phyloP scores from a whole-genome alignment of 2,888 invertebrate genomes.

The Deilephila elpenor region DNA sequence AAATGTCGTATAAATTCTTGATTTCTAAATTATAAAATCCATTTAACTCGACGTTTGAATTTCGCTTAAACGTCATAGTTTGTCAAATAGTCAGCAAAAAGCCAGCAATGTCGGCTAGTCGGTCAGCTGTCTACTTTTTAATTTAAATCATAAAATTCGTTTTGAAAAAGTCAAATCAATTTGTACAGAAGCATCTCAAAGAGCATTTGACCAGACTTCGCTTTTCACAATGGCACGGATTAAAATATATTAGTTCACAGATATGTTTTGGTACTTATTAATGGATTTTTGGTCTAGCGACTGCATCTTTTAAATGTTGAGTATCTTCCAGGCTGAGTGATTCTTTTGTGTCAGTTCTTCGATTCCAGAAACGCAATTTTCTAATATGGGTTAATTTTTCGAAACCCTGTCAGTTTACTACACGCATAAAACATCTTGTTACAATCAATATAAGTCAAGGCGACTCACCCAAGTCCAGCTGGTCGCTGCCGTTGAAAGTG shows the following conservation, averaged over 20 bases:
- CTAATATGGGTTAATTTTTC: no score
- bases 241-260: neutral
- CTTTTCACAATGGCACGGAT: neutral
- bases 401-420: no score
- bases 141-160: slow-evolving; percentile 9
- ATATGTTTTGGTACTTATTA: neutral
- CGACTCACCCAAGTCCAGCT: no score
- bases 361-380: no score
- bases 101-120: neutral
- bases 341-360: no score
- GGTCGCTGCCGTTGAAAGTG: no score
- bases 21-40: neutral
- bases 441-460: no score
- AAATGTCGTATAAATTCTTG: neutral
- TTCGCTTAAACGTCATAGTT: neutral
- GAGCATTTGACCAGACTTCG: slow-evolving; percentile 8
- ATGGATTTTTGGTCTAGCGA: neutral
- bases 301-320: no score
- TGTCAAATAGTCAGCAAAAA: neutral
- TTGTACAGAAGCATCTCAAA: neutral
- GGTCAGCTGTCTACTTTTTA: slow-evolving; percentile 14
- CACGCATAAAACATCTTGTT: no score
- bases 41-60: neutral
- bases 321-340: no score
- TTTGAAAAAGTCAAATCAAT: neutral